These are phyloP conservation scores for Dromococcyx pavoninus DNA, from an alignment of 2,797 vertebrate species.

Conservation along the genomic window DNA sequence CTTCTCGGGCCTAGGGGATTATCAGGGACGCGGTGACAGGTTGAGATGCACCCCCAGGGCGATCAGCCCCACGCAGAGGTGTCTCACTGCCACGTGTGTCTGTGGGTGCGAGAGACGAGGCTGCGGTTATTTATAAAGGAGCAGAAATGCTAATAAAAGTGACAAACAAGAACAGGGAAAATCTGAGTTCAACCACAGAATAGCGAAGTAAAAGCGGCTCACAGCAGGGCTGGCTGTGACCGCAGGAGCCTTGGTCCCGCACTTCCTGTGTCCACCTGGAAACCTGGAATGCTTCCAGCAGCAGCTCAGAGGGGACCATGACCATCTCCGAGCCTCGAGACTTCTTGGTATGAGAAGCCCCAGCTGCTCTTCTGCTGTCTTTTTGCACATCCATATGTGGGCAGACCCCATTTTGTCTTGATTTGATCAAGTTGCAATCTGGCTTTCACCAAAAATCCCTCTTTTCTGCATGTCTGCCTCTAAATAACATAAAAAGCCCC, in stretches of 20 bases:
- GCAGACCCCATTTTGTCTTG: not conserved
- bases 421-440: not conserved
- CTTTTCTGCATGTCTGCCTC: not conserved
- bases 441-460: not conserved
- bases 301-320: not conserved
- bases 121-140: not conserved
- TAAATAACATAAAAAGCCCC: not conserved
- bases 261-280: not conserved
- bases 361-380: not conserved
- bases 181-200: not conserved
- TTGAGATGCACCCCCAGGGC: not conserved
- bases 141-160: not conserved
- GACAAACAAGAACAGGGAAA: not conserved
- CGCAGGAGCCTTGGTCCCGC: not conserved
- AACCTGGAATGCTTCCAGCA: not conserved
- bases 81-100: not conserved
- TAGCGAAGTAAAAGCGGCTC: not conserved
- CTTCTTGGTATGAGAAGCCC: not conserved
- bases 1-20: rapidly evolving
- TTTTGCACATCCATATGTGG: not conserved
- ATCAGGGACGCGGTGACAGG: rapidly evolving
- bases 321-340: not conserved
- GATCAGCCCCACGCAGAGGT: not conserved
- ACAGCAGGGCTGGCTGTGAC: not conserved
- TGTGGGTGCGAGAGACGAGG: not conserved